Conservation (phyloP, 2,113 vertebrate species). For the Rutilus rutilus region DNA sequence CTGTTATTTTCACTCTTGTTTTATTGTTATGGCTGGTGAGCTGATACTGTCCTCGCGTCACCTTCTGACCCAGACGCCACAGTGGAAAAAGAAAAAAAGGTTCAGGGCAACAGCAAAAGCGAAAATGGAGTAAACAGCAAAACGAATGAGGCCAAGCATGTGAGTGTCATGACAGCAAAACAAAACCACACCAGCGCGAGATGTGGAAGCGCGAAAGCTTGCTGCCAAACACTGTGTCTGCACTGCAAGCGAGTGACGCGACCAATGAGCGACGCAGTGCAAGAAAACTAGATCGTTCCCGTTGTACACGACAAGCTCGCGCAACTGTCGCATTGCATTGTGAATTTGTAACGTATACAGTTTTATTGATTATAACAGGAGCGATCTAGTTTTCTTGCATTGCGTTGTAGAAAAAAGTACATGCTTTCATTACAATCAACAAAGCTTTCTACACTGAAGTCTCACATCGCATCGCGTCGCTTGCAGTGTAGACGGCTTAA, state of each 20-base stretch:
- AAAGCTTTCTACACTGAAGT: neutral
- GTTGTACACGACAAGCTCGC: neutral
- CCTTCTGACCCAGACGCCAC: conserved; percentile 48
- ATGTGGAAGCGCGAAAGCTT: neutral
- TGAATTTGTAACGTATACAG: neutral
- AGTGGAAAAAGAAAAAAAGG: conserved; percentile 52
- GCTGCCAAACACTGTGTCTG: neutral
- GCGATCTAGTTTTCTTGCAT: neutral
- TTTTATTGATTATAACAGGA: neutral
- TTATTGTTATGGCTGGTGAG: neutral
- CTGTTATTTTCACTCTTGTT: conserved; percentile 18
- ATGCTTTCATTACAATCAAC: neutral
- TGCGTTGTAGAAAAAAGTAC: neutral
- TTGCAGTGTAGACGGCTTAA: neutral
- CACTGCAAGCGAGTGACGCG: neutral
- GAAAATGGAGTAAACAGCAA: conserved; percentile 53
- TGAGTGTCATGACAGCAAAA: conserved; percentile 61
- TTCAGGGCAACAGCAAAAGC: conserved; percentile 26
- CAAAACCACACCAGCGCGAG: conserved; percentile 2
- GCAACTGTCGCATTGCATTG: neutral
- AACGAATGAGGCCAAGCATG: conserved; percentile 69
- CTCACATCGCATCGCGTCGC: neutral
- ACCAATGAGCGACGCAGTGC: neutral
- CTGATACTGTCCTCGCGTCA: conserved; percentile 6
- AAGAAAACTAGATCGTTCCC: neutral